Evolutionary conservation across 2,113 vertebrate species (phyloP), one percentile per base, ranked within the genome.

Genomic region (Sander vitreus): DNA sequence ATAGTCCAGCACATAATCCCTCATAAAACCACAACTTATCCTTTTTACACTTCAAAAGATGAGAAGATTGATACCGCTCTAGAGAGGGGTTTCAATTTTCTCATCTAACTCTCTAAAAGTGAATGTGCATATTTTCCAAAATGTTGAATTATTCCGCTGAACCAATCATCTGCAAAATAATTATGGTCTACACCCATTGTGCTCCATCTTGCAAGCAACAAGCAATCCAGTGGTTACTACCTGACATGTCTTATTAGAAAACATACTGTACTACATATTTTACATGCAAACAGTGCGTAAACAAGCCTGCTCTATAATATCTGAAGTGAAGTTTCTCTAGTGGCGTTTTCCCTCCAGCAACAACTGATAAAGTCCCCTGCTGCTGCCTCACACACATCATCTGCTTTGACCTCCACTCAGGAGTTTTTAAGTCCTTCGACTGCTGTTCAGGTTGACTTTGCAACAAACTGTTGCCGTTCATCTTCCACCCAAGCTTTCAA

Each of bases 371-470:
- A 27, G 10, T n/a, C 59, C 66, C 45, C 5, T 14, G 8, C 62
- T 25, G 25, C 63, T 21, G 6, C 45, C 67, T 55, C 30, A 63
- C 57, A 45, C 67, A 43, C 72, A 66, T 57, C 47, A 50, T 59
- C 66, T 67, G 30, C 81, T 84, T 68, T 72, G 51, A 73, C 39
- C 16, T 67, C 54, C 65, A 50, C 59, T 73, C 62, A 13, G 30
- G 60, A 48, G 73, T 77, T 82, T 83, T 10, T 25, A 76, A 78
- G 33, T 59, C 55, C 50, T 63, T 63, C 0, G 0, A 19, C 25
- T n/a, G 14, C 50, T 60, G 7, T 69, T 78, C 13, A n/a, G 18
- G n/a, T 75, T 66, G 57, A 80, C 60, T 83, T 83, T 76, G 59
- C n/a, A 55, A 45, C 62, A 80, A 80, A 73, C 57, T 66, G 51